Percentiles rank a stretch among this genome's conserved stretches.
phyloP scores from a whole-genome alignment of 2,888 invertebrate species.

The Theodoxus fluviatilis region DNA sequence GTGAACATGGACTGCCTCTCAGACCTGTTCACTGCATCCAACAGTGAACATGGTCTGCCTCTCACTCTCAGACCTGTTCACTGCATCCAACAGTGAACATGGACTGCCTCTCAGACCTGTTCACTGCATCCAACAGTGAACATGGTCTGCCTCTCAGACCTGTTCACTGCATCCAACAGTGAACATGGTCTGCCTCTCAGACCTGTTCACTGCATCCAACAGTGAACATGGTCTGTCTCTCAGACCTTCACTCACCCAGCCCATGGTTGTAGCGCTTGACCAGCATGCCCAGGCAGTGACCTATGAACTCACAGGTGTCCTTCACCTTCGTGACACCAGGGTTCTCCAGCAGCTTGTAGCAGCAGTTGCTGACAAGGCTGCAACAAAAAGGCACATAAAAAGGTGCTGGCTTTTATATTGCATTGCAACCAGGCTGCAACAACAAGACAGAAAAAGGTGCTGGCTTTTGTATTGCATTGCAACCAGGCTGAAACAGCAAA shows the following conservation, averaged over 20 bases:
- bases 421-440: background rate
- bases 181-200: no score
- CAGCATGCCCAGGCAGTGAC: conserved; percentile 81
- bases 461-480: background rate
- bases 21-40: no score
- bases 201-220: background rate
- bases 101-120: no score
- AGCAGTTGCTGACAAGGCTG: conserved; percentile 77
- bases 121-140: no score
- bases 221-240: background rate
- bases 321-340: conserved; percentile 67
- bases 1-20: no score
- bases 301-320: conserved; percentile 76
- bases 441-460: conserved; percentile 2
- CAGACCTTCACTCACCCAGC: conserved; percentile 65
- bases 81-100: no score
- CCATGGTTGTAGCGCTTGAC: conserved; percentile 85
- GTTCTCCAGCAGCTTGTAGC: conserved; percentile 73
- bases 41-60: no score
- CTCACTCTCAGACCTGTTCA: no score
- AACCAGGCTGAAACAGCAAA: background rate
- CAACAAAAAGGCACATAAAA: conserved; percentile 22
- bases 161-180: no score
- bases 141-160: no score
- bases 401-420: background rate